phyloP scores from a whole-genome alignment of 64 coral and sea anemone species.

The Stylophora pistillata region DNA sequence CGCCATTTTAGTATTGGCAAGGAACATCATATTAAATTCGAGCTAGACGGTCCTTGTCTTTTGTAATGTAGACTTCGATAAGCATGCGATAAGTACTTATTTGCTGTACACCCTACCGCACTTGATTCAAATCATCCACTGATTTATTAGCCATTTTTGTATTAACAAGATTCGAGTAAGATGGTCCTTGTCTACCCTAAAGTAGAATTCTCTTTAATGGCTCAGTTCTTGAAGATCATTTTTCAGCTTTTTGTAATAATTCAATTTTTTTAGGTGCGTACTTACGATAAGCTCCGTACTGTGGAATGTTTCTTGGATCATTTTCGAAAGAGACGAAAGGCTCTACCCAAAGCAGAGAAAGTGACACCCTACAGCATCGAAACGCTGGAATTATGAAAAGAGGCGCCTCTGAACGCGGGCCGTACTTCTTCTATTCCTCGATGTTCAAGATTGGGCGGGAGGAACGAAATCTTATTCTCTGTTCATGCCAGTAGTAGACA shows the following conservation, averaged over 20 bases:
- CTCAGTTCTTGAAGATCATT: too few species aligned
- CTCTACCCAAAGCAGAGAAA: conserved; percentile 44
- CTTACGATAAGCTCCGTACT: conserved; percentile 10
- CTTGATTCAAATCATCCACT: too few species aligned
- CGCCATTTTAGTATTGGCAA: too few species aligned
- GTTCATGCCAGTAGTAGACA: not conserved
- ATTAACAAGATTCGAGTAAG: too few species aligned
- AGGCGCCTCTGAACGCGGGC: not conserved
- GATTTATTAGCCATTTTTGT: too few species aligned
- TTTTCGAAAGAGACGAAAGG: not conserved
- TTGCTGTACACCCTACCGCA: too few species aligned
- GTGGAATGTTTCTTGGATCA: conserved; percentile 38
- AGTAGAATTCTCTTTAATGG: too few species aligned
- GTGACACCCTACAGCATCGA: conserved; percentile 42
- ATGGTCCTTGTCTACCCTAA: too few species aligned
- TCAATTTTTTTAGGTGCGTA: conserved; percentile 1
- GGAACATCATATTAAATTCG: too few species aligned
- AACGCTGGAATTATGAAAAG: conserved; percentile 15
- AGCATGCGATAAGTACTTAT: too few species aligned
- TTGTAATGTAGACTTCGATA: too few species aligned
- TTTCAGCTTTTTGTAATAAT: not conserved
- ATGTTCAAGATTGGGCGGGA: not conserved
- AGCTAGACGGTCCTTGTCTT: too few species aligned
- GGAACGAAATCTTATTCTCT: not conserved
- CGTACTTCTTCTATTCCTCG: not conserved